Evolutionary conservation across 2,113 vertebrate genomes (phyloP).

Genomic region (Larimichthys crocea): DNA sequence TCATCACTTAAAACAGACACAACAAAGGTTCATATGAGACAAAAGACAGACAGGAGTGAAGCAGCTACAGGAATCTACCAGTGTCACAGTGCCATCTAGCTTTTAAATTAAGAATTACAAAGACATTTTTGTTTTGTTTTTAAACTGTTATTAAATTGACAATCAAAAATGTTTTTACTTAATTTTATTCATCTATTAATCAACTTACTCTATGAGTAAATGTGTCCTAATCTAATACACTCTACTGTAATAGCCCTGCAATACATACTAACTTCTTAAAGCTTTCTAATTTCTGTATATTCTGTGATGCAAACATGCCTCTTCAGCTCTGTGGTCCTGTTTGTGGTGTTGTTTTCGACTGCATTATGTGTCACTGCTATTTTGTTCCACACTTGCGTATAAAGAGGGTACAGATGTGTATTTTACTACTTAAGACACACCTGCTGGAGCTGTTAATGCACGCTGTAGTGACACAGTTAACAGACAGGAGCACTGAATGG

Average conservation of each 20-base stretch:
- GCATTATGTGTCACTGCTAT: neutral
- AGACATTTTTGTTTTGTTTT: neutral
- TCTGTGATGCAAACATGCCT: neutral
- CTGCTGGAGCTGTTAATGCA: slow-evolving; percentile 6
- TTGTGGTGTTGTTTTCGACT: neutral
- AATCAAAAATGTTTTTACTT: neutral
- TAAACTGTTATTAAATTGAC: neutral
- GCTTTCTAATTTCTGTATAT: neutral
- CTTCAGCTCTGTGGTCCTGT: neutral
- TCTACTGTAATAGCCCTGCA: neutral
- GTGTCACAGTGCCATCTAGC: slow-evolving; percentile 78
- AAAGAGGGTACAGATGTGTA: neutral
- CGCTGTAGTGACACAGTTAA: neutral
- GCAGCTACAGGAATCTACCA: neutral
- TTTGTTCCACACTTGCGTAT: neutral
- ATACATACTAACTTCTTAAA: neutral
- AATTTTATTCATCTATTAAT: neutral
- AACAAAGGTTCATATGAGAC: slow-evolving; percentile 48
- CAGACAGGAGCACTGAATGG: slow-evolving; percentile 3
- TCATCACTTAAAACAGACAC: slow-evolving; percentile 23
- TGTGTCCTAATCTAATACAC: neutral
- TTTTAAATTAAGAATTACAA: neutral
- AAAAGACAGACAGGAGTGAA: slow-evolving; percentile 43
- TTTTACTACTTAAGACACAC: slow-evolving; percentile 3
- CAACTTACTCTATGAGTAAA: too few species aligned